Conservation (phyloP, 2,113 vertebrate genomes). For the Burhinus bistriatus region DNA sequence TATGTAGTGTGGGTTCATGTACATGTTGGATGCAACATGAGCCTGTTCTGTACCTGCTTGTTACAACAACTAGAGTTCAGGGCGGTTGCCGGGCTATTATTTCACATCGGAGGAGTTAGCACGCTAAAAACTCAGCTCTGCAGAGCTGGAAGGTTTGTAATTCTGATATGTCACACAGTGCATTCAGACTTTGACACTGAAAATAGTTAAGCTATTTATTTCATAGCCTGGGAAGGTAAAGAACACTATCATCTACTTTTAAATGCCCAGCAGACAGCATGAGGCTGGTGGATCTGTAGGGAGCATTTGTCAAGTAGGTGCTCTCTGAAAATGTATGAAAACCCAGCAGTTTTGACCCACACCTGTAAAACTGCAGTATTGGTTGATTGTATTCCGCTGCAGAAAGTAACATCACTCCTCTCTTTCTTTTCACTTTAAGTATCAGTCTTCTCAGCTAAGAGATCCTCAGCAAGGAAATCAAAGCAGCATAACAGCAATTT, state of each 20-base stretch:
- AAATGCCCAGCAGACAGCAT: neutral
- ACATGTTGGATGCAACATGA: neutral
- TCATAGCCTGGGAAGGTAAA: neutral
- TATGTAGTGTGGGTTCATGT: neutral
- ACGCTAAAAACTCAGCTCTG: neutral
- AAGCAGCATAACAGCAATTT: neutral
- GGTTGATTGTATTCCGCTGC: neutral
- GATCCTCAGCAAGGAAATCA: neutral
- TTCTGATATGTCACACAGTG: neutral
- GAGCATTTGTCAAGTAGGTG: neutral
- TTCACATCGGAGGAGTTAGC: neutral
- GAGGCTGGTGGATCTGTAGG: neutral
- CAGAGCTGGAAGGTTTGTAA: neutral
- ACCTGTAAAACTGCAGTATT: neutral
- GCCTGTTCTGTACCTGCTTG: neutral
- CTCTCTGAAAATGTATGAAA: neutral
- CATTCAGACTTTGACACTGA: neutral
- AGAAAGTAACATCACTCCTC: neutral
- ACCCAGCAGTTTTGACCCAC: neutral
- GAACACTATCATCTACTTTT: neutral
- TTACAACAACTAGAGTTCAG: neutral
- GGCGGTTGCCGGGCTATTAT: rapidly evolving
- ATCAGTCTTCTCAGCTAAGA: neutral
- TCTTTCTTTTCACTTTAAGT: neutral
- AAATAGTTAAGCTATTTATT: neutral